These are phyloP conservation scores for Pan troglodytes DNA, from an alignment of 2,113 vertebrate species.

Conservation along the genomic window DNA sequence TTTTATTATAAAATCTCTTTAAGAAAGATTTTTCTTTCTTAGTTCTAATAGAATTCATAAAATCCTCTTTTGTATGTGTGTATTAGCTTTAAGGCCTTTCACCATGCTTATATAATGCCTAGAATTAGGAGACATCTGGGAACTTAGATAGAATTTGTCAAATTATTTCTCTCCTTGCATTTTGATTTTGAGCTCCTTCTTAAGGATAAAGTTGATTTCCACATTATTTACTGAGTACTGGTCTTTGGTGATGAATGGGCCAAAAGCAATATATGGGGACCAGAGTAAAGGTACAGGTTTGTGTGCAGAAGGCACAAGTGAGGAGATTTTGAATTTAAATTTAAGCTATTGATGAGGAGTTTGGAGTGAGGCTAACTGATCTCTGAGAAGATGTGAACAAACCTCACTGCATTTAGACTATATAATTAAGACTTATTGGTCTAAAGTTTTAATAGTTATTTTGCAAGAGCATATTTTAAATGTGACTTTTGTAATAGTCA, in stretches of 20 bases:
- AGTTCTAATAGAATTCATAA: slow-evolving; percentile 47
- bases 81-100: slow-evolving; percentile 39
- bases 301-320: not conserved
- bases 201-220: slow-evolving; percentile 46
- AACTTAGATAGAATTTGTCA: slow-evolving; percentile 42
- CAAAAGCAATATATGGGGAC: not conserved
- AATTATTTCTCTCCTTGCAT: slow-evolving; percentile 30
- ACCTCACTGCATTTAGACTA: not conserved
- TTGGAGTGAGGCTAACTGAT: not conserved
- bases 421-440: not conserved
- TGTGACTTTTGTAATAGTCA: not conserved
- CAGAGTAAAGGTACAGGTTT: not conserved
- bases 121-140: not conserved
- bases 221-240: not conserved
- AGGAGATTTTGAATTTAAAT: slow-evolving; percentile 6
- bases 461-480: not conserved
- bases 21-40: slow-evolving; percentile 44
- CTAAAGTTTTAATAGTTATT: not conserved
- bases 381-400: not conserved
- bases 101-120: not conserved
- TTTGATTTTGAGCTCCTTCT: slow-evolving; percentile 25
- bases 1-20: slow-evolving; percentile 41
- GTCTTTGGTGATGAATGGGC: not conserved
- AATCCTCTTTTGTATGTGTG: slow-evolving; percentile 21
- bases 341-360: not conserved